Base-by-base conservation (phyloP, 2,797 vertebrate genomes). In the Sternarchorhynchus goeldii region DNA sequence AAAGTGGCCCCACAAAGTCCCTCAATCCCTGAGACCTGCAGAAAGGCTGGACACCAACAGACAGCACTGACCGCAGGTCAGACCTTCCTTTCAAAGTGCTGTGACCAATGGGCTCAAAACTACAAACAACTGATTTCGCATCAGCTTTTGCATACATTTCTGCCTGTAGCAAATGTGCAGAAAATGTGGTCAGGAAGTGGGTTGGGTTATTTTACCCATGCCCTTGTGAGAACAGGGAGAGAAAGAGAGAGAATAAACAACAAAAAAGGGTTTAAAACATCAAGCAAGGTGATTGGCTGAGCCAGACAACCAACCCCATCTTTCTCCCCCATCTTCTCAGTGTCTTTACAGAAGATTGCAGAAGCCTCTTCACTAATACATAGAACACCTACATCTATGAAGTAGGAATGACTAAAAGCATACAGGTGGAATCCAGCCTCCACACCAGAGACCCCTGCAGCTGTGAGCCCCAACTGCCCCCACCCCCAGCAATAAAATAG, bases 221-320 rank as follows among this genome's bases (percentile, higher is more conserved):
- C 12, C 14, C 20, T 16, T 14, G 25, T 69, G 66, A 69, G 66
- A 69, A 69, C 21, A 31, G 25, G 7, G 16, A 7, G 20, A 25
- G 34, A 64, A 7, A 64, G 12, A 32, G 10, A 17, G 6, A 63
- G 5, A 31, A 17, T 0, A 63, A 55, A 50, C 3, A 16, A 66
- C 31, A 68, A 59, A 50, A n/a, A n/a, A 50, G 21, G 16, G 36
- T 53, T 17, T 63, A 62, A 71, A 41, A 70, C 18, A 45, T 70
- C 36, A 3, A 34, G 7, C 10, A 39, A 76, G 4, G 59, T 57
- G 8, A 73, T 36, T 58, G 63, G 41, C 41, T 14, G 25, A 39
- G 50, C 53, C 66, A 53, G 66, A 45, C 6, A 18, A 6, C 50
- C 5, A 2, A 17, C 6, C 45, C 6, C 62, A 4, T 65, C 20